phyloP scores from a whole-genome alignment of 2,888 invertebrate genomes.

The Zaprionus obscuricornis region DNA sequence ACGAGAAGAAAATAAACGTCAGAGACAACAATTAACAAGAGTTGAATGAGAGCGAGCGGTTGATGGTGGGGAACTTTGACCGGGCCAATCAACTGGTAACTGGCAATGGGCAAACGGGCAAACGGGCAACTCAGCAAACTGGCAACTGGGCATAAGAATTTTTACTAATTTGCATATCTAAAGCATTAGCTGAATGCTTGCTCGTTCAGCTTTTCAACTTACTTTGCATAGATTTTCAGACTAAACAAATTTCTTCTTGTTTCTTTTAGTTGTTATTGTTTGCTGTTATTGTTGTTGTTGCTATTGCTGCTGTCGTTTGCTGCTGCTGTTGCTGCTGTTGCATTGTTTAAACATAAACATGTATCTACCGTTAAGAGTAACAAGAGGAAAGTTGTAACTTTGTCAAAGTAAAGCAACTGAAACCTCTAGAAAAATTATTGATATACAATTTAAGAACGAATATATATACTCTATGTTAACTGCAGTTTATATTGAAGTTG shows the following conservation, averaged over 20 bases:
- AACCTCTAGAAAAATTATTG: too few relatives aligned
- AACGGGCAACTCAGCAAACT: conserved; percentile 4
- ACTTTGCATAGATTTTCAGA: conserved; percentile 69
- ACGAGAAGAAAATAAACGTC: background rate
- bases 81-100: conserved; percentile 57
- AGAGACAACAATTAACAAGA: conserved; percentile 58
- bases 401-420: conserved; percentile 1
- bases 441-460: too few relatives aligned
- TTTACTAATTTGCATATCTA: conserved; percentile 69
- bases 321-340: conserved; percentile 23
- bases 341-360: conserved; percentile 65
- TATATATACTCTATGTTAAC: conserved; percentile 19
- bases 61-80: conserved; percentile 14
- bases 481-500: too few relatives aligned
- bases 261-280: conserved; percentile 29
- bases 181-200: conserved; percentile 70
- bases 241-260: conserved; percentile 56
- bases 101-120: too few relatives aligned
- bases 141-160: conserved; percentile 55
- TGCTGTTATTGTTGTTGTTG: conserved; percentile 28
- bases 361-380: conserved; percentile 60
- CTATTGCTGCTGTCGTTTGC: conserved; percentile 26
- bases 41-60: conserved; percentile 8
- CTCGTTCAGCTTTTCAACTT: conserved; percentile 51
- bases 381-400: conserved; percentile 9